A percentile compares a stretch with the other conserved stretches of the same genome.
These are phyloP conservation scores for Melanocharis versteri DNA, from an alignment of 2,113 vertebrate genomes.

Conservation along the genomic window DNA sequence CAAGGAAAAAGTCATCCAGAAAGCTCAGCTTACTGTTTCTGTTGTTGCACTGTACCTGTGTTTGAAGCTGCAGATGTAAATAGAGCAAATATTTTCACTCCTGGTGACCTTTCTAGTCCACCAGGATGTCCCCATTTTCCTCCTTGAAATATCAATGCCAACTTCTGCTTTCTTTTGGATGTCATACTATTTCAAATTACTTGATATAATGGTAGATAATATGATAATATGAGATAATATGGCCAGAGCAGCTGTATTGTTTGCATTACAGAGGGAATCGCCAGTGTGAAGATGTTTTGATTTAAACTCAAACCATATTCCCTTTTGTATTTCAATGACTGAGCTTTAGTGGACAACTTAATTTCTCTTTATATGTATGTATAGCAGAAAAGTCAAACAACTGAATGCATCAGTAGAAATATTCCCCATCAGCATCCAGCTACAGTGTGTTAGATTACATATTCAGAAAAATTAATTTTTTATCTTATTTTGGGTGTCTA, in stretches of 20 bases:
- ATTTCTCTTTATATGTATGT: constrained; percentile 32
- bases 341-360: constrained; percentile 27
- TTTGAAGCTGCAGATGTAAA: background rate
- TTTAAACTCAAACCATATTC: constrained; percentile 23
- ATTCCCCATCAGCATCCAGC: background rate
- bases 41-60: background rate
- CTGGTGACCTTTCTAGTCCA: background rate
- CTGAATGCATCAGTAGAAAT: background rate
- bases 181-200: background rate
- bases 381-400: background rate
- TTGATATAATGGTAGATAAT: background rate
- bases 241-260: background rate
- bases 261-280: background rate
- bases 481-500: background rate
- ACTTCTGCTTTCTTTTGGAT: background rate
- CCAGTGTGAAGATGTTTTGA: background rate
- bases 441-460: background rate
- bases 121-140: background rate
- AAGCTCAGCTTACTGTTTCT: background rate
- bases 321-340: background rate
- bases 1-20: background rate
- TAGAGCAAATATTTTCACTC: background rate
- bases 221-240: background rate
- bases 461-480: background rate
- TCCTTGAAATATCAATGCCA: background rate